Conservation (phyloP, 1,140 invertebrate species). For the Drosophila kurseongensis region DNA sequence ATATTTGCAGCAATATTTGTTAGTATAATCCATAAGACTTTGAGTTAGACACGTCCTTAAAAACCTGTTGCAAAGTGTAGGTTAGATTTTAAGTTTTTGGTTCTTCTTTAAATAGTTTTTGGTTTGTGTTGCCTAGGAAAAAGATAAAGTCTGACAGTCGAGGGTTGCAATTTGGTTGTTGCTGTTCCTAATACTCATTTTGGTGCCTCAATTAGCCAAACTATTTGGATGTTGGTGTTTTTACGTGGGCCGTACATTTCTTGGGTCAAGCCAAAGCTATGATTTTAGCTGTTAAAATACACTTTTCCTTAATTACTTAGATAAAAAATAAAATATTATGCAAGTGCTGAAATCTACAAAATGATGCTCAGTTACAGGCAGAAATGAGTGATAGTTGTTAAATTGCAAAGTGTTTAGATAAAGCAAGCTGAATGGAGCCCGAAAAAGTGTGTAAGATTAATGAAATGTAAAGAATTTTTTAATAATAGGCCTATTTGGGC, state of each 20-base stretch:
- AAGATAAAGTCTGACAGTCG: slow-evolving; percentile 49
- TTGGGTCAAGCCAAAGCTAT: not conserved
- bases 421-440: not conserved
- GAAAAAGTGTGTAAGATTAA: not conserved
- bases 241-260: too few relatives aligned
- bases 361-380: slow-evolving; percentile 2
- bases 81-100: slow-evolving; percentile 2
- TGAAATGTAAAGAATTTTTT: not conserved
- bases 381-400: not conserved
- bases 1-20: not conserved
- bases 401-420: not conserved
- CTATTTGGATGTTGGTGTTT: slow-evolving; percentile 7
- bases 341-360: slow-evolving; percentile 9
- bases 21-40: slow-evolving; percentile 8
- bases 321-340: not conserved
- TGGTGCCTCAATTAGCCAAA: slow-evolving; percentile 41
- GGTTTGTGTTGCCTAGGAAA: slow-evolving; percentile 43
- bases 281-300: not conserved
- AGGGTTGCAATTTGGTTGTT: slow-evolving; percentile 18
- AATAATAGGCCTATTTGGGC: slow-evolving; percentile 3
- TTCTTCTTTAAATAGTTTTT: slow-evolving; percentile 18
- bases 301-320: not conserved
- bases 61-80: slow-evolving; percentile 46
- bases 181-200: slow-evolving; percentile 47
- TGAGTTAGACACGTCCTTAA: not conserved